phyloP scores from a whole-genome alignment of 2,888 invertebrate genomes.

The Exephanes ischioxanthus region DNA sequence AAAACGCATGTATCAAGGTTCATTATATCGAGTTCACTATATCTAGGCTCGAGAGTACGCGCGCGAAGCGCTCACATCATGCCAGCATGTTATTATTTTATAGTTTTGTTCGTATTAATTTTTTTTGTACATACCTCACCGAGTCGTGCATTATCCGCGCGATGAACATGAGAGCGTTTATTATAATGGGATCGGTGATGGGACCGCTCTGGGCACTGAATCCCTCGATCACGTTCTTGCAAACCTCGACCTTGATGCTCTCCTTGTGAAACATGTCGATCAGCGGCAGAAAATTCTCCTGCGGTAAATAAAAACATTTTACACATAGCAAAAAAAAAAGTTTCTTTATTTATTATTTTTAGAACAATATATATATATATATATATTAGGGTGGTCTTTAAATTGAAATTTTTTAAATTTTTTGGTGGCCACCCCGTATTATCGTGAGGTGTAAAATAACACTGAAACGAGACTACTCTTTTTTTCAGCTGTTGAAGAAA shows the following conservation, averaged over 20 bases:
- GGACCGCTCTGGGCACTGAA: conserved; percentile 87
- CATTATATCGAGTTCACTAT: too few relatives aligned
- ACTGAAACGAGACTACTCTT: too few relatives aligned
- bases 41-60: too few relatives aligned
- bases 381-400: too few relatives aligned
- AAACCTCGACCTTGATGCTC: conserved; percentile 92
- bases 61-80: too few relatives aligned
- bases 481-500: too few relatives aligned
- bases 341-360: neutral
- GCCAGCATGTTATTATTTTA: neutral
- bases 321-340: neutral
- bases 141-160: conserved; percentile 97
- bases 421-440: too few relatives aligned
- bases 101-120: neutral
- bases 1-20: too few relatives aligned
- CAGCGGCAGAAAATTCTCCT: conserved; percentile 96
- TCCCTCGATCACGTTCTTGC: conserved; percentile 92
- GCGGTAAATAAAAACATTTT: conserved; percentile 72
- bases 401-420: too few relatives aligned
- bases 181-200: conserved; percentile 93
- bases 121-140: conserved; percentile 90
- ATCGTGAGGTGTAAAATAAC: too few relatives aligned
- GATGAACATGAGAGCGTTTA: conserved; percentile 94
- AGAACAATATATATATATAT: neutral
- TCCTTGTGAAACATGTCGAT: conserved; percentile 96